Conservation (phyloP, 1,140 invertebrate species). For the Procambarus clarkii region DNA sequence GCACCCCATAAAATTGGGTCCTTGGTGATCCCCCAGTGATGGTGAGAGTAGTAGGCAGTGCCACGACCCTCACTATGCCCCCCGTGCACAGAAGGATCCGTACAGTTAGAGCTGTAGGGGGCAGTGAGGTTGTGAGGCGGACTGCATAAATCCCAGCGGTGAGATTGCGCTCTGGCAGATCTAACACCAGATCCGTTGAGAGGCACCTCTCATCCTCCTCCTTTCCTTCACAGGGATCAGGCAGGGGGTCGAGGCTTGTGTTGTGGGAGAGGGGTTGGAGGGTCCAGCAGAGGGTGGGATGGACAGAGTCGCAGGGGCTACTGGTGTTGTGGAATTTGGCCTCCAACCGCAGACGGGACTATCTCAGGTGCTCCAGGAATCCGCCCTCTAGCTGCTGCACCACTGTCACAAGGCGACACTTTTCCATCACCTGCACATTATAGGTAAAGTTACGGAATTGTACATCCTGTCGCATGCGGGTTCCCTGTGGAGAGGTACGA, state of each 20-base stretch:
- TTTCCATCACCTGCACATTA: neutral
- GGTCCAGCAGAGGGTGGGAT: neutral
- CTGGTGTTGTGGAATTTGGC: neutral
- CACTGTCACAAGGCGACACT: no score
- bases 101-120: neutral
- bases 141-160: neutral
- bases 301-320: neutral
- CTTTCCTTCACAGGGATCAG: neutral
- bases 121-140: neutral
- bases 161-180: neutral
- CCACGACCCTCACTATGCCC: neutral
- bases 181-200: neutral
- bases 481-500: neutral
- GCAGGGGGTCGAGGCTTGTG: neutral
- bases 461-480: neutral
- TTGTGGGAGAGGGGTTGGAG: neutral
- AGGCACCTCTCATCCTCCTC: neutral
- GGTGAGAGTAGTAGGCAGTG: neutral
- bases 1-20: neutral
- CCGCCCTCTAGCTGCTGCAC: no score
- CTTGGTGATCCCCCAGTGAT: neutral
- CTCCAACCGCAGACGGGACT: neutral
- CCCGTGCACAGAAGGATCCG: neutral
- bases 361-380: no score
- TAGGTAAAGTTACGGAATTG: neutral